Conservation (phyloP, 2,888 invertebrate genomes). For the Prosopocoilus inquinatus region DNA sequence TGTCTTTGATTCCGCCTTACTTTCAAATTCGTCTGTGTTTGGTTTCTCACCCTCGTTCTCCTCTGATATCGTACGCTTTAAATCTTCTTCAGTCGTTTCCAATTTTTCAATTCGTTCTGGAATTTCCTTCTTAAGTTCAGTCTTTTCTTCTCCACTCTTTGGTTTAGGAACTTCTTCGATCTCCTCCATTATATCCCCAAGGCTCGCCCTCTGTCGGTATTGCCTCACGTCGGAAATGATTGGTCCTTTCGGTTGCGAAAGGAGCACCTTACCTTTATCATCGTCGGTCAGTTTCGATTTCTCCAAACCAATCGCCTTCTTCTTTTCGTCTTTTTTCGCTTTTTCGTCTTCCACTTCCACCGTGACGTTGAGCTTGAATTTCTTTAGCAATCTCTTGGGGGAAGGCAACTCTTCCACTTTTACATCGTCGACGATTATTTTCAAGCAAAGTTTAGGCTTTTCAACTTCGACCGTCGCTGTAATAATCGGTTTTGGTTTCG, state of each 20-base stretch:
- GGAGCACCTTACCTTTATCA: conserved; percentile 26
- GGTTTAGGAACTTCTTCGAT: conserved; percentile 21
- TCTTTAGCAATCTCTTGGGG: conserved; percentile 34
- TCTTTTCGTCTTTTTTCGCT: neutral
- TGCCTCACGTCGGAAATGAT: conserved; percentile 36
- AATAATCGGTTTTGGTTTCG: conserved; percentile 55
- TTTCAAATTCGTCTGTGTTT: neutral
- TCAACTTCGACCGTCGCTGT: conserved; percentile 57
- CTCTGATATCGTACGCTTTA: neutral
- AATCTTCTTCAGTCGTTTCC: neutral
- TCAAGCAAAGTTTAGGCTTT: conserved; percentile 52
- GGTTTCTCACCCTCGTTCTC: neutral
- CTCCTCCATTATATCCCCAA: conserved; percentile 29
- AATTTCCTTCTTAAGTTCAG: conserved; percentile 9
- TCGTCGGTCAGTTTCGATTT: conserved; percentile 8
- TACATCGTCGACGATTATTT: conserved; percentile 58
- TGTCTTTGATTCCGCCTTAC: no score
- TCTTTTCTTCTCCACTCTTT: conserved; percentile 8
- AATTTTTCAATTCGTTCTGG: neutral
- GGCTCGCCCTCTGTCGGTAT: conserved; percentile 27
- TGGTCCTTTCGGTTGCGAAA: conserved; percentile 31
- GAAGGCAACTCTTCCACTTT: conserved; percentile 59
- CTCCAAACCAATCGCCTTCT: conserved; percentile 2
- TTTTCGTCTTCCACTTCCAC: conserved; percentile 33
- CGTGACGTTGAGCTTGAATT: conserved; percentile 47